Base-by-base conservation (phyloP, 2,888 invertebrate species). In the Mystacides longicornis region DNA sequence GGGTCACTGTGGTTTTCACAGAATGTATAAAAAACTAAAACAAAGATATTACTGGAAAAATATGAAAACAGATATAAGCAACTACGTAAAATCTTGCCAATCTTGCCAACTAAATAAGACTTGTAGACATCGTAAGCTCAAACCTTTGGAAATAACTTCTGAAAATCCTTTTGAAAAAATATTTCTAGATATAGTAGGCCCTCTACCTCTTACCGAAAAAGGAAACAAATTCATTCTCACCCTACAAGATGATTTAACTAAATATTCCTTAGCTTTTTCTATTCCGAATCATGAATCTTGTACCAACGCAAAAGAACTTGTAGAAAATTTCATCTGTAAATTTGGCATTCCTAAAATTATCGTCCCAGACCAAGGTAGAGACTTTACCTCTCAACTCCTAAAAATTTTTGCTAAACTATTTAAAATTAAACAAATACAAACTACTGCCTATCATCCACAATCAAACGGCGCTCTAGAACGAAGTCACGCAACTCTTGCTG, bases 361-460 rank as follows among this genome's bases (percentile, higher is more conserved):
- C 56, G 78, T 78, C 47, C 79, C 77, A 51, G 78, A 79, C 57
- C 73, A 75, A 54, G 75, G 73, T 62, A 78, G 77, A 60, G 78
- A 77, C 55, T 74, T 73, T 55, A 67, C 65, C 47, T 54, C 65
- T 2, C 51, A 62, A 14, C 14, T 67, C 14, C 49, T 69, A 1
- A 64, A 65, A 56, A 57, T 67, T 52, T 31, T 65, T 5, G 54
- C 62, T 1, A 65, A 64, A 60, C 45, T 65, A 4, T 64, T 67
- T 45, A 64, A 65, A 59, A 65, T 66, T 1, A 64, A 65, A 54
- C 62, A 67, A 49, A 59, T 67, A 11, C 56, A 62, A 37, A 65
- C 64, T 3, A 65, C 64, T 14, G 62, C 65, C 0, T 67, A 67
- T 56, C 64, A 65, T 52, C 66, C 66, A 1, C 63, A 66, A 62